Conservation (phyloP, 2,797 vertebrate genomes). For the Diglossa cyanea region DNA sequence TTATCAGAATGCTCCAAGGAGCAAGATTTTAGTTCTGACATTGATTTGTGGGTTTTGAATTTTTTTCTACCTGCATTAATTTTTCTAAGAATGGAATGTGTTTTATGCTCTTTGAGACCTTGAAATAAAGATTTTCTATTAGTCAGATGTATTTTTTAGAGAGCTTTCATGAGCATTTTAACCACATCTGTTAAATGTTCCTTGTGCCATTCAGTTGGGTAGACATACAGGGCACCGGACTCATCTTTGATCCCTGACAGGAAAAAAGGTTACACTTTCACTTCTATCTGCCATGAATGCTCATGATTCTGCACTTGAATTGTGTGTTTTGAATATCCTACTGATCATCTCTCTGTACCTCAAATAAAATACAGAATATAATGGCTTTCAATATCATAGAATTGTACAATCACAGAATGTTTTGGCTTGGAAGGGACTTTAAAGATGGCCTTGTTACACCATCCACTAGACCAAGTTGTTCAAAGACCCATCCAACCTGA, state of each 20-base stretch:
- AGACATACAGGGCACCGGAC: fast-evolving
- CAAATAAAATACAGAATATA: not conserved
- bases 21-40: not conserved
- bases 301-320: not conserved
- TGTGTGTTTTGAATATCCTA: not conserved
- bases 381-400: not conserved
- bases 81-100: not conserved
- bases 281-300: not conserved
- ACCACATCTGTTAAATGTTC: not conserved
- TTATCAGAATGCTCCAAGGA: not conserved
- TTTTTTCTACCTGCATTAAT: not conserved
- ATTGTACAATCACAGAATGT: not conserved
- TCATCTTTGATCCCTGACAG: not conserved
- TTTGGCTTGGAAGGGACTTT: not conserved
- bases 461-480: not conserved
- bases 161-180: not conserved
- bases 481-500: not conserved
- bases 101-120: not conserved
- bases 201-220: not conserved
- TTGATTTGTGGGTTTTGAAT: fast-evolving
- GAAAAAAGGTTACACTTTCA: not conserved
- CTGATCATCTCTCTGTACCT: not conserved
- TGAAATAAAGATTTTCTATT: not conserved
- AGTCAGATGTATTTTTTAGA: not conserved
- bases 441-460: fast-evolving